These are phyloP conservation scores for Proctacanthus coquilletti DNA, from an alignment of 1,140 invertebrate genomes.

Conservation along the genomic window DNA sequence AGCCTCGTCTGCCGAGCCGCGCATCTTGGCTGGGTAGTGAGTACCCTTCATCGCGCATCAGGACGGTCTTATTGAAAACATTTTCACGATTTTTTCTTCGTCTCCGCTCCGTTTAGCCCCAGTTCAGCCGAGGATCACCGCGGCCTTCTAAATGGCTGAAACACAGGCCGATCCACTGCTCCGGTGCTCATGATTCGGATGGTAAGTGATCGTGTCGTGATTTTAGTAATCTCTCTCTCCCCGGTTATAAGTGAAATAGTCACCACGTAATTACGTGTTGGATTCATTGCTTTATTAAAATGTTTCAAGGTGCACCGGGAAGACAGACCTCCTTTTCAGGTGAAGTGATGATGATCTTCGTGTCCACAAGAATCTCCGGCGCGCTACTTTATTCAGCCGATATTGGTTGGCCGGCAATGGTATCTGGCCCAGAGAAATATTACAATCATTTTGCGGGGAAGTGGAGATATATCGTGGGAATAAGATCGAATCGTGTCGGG, in stretches of 20 bases:
- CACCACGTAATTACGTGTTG: background rate
- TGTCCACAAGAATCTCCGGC: background rate
- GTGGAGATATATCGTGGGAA: slow-evolving; percentile 1
- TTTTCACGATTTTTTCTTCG: too few species aligned
- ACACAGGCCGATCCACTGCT: too few species aligned
- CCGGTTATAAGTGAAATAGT: background rate
- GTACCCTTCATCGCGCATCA: too few species aligned
- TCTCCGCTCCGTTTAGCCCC: too few species aligned
- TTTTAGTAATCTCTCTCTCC: too few species aligned
- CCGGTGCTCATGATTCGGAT: too few species aligned
- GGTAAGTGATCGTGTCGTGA: too few species aligned
- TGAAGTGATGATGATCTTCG: background rate
- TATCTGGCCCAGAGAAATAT: background rate
- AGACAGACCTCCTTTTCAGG: background rate
- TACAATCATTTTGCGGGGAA: background rate
- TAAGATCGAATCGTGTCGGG: slow-evolving; percentile 1
- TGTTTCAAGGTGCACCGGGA: slow-evolving; percentile 1
- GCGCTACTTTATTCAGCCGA: background rate
- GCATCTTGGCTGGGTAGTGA: too few species aligned
- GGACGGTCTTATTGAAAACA: too few species aligned
- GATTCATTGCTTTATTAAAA: slow-evolving; percentile 2
- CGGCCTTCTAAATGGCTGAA: too few species aligned
- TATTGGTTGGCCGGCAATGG: background rate
- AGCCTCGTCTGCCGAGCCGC: too few species aligned
- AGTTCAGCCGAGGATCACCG: too few species aligned